These are phyloP conservation scores for Ondatra zibethicus DNA, from an alignment of 2,113 vertebrate genomes.

Conservation along the genomic window DNA sequence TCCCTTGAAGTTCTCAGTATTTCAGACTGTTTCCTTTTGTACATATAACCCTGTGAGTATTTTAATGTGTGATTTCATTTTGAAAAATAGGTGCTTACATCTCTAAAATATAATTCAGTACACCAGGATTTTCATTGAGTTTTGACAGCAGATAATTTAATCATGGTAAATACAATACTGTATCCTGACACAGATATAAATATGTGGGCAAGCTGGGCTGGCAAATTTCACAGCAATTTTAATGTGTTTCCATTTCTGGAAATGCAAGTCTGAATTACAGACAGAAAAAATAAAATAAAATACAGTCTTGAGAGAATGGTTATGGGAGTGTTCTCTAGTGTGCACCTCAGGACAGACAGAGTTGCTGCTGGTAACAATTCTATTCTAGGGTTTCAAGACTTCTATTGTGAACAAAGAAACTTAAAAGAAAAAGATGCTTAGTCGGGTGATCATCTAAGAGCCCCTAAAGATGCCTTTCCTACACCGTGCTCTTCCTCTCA, in stretches of 20 bases:
- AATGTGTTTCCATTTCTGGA: conserved; percentile 74
- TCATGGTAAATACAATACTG: conserved; percentile 78
- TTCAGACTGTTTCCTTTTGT: conserved; percentile 58
- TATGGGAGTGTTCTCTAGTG: background rate
- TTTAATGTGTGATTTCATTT: conserved; percentile 73
- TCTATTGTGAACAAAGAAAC: background rate
- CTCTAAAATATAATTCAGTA: conserved; percentile 65
- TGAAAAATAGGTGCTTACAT: conserved; percentile 70
- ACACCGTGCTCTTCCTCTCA: conserved; percentile 7
- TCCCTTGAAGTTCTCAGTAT: background rate
- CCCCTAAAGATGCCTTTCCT: background rate
- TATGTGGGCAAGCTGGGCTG: conserved; percentile 74
- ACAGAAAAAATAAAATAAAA: background rate
- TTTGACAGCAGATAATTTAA: conserved; percentile 81
- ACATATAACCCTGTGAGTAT: conserved; percentile 45
- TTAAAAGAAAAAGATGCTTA: background rate
- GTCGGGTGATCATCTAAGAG: background rate
- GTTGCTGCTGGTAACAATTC: background rate
- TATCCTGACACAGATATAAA: conserved; percentile 71
- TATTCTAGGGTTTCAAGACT: background rate
- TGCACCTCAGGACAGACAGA: background rate
- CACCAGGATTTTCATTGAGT: conserved; percentile 60
- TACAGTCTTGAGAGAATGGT: background rate
- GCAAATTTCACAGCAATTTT: conserved; percentile 73
- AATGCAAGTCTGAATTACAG: conserved; percentile 59